These are phyloP conservation scores for Watsonalla binaria DNA, from an alignment of 2,888 invertebrate genomes.

Conservation along the genomic window DNA sequence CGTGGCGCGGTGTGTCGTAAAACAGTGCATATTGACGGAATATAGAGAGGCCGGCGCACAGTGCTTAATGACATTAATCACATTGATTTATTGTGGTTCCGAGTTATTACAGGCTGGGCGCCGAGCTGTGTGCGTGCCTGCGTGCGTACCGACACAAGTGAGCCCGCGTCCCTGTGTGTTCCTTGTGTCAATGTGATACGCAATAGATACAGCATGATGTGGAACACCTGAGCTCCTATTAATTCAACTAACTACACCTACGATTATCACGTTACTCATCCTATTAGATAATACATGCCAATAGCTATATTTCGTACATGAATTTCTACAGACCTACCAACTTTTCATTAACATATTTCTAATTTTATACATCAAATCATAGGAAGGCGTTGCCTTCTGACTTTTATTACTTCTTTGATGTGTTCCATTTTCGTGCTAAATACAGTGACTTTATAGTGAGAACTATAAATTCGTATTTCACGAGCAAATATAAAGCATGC, in stretches of 20 bases:
- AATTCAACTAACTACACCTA: neutral
- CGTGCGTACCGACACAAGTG: slow-evolving; percentile 32
- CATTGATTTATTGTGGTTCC: slow-evolving; percentile 80
- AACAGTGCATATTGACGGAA: slow-evolving; percentile 80
- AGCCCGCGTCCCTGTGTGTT: slow-evolving; percentile 40
- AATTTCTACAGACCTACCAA: no score
- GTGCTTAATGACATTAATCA: slow-evolving; percentile 80
- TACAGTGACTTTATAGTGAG: neutral
- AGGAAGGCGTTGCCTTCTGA: neutral
- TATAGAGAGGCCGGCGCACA: slow-evolving; percentile 79
- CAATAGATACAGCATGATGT: slow-evolving; percentile 56
- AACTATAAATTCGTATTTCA: slow-evolving; percentile 3
- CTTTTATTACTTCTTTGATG: neutral
- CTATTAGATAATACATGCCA: neutral
- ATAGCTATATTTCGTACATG: neutral
- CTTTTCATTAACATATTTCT: no score
- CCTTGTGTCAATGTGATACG: slow-evolving; percentile 69
- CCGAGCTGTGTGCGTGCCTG: slow-evolving; percentile 52
- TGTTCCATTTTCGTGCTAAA: neutral
- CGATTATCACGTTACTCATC: neutral
- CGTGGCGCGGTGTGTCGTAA: slow-evolving; percentile 75
- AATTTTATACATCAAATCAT: no score
- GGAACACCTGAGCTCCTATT: slow-evolving; percentile 30
- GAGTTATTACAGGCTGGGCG: slow-evolving; percentile 78
- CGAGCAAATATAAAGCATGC: slow-evolving; percentile 36